Base-by-base conservation (phyloP, 1,140 invertebrate species). In the Pogonus chalceus region DNA sequence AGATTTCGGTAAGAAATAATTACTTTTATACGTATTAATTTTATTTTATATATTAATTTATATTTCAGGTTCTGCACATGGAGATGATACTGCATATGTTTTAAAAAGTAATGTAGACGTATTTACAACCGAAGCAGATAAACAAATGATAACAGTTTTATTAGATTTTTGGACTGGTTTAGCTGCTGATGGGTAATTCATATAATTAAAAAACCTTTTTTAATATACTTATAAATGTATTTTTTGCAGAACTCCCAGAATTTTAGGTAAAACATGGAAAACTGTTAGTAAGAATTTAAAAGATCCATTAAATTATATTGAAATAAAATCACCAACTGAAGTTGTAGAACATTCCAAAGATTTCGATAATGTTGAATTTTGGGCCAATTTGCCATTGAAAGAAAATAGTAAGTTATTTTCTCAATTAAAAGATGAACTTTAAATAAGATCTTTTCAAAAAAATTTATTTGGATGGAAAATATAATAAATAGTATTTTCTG, bases 11-110 rank as follows among this genome's bases (percentile, higher is more conserved):
- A 69, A 62, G 53, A 61, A 3, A 51, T 12, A 14, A 2, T 51
- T 10, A 24, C 37, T 2, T 1, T 53, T 2, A 22, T 46, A 47
- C 37, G 52, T 46, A 24, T 53, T 24, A 49, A 49, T 20, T 23
- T 22, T 16, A 20, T 21, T 12, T 37, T 4, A 24, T 53, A 18
- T 24, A 53, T 46, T 46, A 21, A 10, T 12, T 37, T 1, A 16
- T 20, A 23, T 21, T 16, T 3, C 59, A 81, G 80, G 80, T 57
- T 78, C 81, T 1, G 71, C 71, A 53, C 81, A 84, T 59, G 79
- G 67, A 2, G 81, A 84, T 58, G 82, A 84, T 58, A 60, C 69
- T 12, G 65, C 66, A 12, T 65, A 72, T 49, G 58, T 77, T 14
- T 52, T 77, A 20, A 64, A 65, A 26, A 26, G 57, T 12, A 64